phyloP scores from a whole-genome alignment of 2,113 vertebrate genomes.

The Stictonetta naevosa region DNA sequence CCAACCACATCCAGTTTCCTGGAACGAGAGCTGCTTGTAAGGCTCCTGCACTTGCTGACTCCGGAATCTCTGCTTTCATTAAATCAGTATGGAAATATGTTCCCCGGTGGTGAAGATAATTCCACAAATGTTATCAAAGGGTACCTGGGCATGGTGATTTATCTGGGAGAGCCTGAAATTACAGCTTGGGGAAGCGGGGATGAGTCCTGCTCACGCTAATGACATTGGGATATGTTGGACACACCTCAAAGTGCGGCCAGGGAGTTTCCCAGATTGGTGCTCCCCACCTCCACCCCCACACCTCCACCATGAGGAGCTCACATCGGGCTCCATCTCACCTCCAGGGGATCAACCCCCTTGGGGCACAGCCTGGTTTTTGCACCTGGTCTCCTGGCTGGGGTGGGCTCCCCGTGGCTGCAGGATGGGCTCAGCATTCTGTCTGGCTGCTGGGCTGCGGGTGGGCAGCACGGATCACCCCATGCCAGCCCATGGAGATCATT shows the following conservation, averaged over 20 bases:
- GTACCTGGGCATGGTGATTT: not conserved
- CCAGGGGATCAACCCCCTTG: not conserved
- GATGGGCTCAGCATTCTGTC: not conserved
- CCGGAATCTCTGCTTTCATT: constrained; percentile 26
- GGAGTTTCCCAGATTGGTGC: not conserved
- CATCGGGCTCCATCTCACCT: accelerated
- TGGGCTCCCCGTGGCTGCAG: not conserved
- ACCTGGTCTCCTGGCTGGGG: not conserved
- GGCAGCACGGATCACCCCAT: not conserved
- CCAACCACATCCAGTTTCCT: constrained; percentile 50
- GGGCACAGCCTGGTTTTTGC: not conserved
- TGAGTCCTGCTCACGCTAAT: not conserved
- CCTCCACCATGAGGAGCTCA: not conserved
- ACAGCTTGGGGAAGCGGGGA: not conserved
- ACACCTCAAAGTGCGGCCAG: not conserved
- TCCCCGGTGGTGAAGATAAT: constrained; percentile 31
- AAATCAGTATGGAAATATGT: constrained; percentile 47
- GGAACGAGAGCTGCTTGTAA: not conserved
- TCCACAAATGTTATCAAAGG: constrained; percentile 38
- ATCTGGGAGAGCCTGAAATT: not conserved
- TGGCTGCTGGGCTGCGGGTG: accelerated
- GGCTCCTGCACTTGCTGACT: constrained; percentile 40
- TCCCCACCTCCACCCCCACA: not conserved
- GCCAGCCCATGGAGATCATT: accelerated
- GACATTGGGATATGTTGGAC: not conserved